These are phyloP conservation scores for Agriopis aurantiaria DNA, from an alignment of 2,888 invertebrate genomes.

Conservation along the genomic window DNA sequence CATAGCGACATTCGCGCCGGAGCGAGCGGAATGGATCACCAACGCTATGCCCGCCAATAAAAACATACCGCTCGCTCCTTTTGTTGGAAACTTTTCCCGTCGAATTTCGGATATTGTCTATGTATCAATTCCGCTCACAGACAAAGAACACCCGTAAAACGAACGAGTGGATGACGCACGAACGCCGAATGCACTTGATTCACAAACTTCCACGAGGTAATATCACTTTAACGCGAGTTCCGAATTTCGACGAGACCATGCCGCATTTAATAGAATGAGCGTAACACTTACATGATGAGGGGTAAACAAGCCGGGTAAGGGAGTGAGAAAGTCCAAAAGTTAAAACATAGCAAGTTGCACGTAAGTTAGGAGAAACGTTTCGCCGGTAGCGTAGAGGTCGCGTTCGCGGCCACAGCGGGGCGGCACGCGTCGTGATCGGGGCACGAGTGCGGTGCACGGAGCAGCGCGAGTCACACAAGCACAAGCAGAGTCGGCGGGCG, in stretches of 20 bases:
- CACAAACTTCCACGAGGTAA: conserved; percentile 81
- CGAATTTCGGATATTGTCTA: conserved; percentile 82
- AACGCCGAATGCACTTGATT: conserved; percentile 70
- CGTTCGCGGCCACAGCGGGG: conserved; percentile 87
- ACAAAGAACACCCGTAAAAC: conserved; percentile 62
- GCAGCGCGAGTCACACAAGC: conserved; percentile 87
- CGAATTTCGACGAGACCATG: conserved; percentile 78
- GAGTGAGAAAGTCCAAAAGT: conserved; percentile 80
- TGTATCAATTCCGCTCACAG: conserved; percentile 67
- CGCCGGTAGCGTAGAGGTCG: conserved; percentile 87
- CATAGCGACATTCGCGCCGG: conserved; percentile 58
- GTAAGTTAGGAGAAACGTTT: conserved; percentile 82
- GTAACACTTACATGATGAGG: conserved; percentile 85
- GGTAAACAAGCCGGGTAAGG: conserved; percentile 85
- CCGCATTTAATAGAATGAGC: conserved; percentile 81
- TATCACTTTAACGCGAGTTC: conserved; percentile 79
- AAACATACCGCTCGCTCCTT: conserved; percentile 71
- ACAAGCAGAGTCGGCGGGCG: conserved; percentile 87
- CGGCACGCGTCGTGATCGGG: conserved; percentile 85
- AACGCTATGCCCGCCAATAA: conserved; percentile 49
- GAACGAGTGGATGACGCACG: conserved; percentile 56
- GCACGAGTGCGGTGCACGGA: conserved; percentile 86
- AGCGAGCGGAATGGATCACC: conserved; percentile 64
- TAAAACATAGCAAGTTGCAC: conserved; percentile 84
- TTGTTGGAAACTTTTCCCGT: conserved; percentile 71